These are phyloP conservation scores for Labeo calbasu DNA, from an alignment of 2,797 vertebrate genomes.

Conservation along the genomic window DNA sequence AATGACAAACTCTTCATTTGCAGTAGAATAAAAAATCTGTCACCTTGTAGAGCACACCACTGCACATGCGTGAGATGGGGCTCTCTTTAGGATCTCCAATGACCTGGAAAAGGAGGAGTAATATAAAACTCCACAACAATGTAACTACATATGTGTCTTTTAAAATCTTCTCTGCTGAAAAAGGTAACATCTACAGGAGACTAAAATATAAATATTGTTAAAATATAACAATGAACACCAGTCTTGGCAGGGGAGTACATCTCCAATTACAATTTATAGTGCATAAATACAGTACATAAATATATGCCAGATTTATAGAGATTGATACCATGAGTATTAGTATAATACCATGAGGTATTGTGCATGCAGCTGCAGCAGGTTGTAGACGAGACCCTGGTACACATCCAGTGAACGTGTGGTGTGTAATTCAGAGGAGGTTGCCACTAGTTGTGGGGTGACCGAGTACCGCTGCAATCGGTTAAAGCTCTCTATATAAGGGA, in stretches of 20 bases:
- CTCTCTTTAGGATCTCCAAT: background rate
- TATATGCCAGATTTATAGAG: background rate
- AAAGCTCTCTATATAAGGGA: background rate
- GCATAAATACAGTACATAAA: background rate
- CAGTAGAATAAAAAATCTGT: background rate
- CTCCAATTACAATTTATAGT: background rate
- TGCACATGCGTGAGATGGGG: background rate
- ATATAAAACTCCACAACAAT: background rate
- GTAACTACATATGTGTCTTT: background rate
- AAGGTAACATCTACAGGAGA: background rate
- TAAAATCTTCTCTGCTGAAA: background rate
- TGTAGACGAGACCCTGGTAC: background rate
- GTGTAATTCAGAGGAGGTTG: background rate
- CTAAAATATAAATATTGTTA: no score
- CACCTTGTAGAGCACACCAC: background rate
- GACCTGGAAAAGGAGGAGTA: background rate
- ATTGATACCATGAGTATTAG: background rate
- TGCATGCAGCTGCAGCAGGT: background rate
- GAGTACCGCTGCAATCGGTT: constrained; percentile 7
- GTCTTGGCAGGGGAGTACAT: background rate
- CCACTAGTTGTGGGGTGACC: background rate
- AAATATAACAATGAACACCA: background rate
- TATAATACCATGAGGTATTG: background rate
- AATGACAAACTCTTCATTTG: background rate
- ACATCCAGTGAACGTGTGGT: background rate